Evolutionary conservation across 2,113 vertebrate genomes (phyloP).

Genomic region (Cygnus atratus): DNA sequence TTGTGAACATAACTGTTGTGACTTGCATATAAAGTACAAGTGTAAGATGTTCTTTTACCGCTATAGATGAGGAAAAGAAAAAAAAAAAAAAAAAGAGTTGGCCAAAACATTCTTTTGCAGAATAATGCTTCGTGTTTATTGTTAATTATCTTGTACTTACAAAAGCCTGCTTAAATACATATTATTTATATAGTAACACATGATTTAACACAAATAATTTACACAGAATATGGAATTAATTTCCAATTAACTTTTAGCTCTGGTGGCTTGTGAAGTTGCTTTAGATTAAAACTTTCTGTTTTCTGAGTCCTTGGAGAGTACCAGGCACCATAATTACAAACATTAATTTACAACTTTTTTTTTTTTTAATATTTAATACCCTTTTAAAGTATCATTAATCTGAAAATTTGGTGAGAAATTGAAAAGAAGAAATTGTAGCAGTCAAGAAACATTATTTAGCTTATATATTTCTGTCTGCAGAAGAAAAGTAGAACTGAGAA

Average conservation of each 20-base stretch:
- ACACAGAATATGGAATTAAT: conserved; percentile 59
- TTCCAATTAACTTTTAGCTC: conserved; percentile 70
- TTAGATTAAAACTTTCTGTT: conserved; percentile 58
- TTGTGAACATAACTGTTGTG: conserved; percentile 28
- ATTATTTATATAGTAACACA: conserved; percentile 65
- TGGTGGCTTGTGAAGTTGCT: conserved; percentile 46
- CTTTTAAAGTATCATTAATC: conserved; percentile 17
- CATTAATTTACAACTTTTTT: conserved; percentile 9
- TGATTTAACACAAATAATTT: conserved; percentile 65
- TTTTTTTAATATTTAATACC: conserved; percentile 21
- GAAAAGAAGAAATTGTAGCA: conserved; percentile 7
- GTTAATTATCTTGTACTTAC: conserved; percentile 65
- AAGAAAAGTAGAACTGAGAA: conserved; percentile 18
- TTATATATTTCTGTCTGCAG: conserved; percentile 24
- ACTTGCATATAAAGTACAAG: conserved; percentile 52
- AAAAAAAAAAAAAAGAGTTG: conserved; percentile 74
- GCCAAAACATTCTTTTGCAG: conserved; percentile 64
- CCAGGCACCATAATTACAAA: conserved; percentile 45
- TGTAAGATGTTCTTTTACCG: conserved; percentile 46
- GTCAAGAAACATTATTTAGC: not conserved
- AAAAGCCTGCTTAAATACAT: conserved; percentile 54
- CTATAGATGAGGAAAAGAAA: not conserved
- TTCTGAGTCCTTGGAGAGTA: conserved; percentile 38
- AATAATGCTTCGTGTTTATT: conserved; percentile 66
- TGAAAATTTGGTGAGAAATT: conserved; percentile 20